Evolutionary conservation across 2,113 vertebrate genomes (phyloP), one percentile per base, ranked within the genome.

Genomic region (Cervus canadensis): DNA sequence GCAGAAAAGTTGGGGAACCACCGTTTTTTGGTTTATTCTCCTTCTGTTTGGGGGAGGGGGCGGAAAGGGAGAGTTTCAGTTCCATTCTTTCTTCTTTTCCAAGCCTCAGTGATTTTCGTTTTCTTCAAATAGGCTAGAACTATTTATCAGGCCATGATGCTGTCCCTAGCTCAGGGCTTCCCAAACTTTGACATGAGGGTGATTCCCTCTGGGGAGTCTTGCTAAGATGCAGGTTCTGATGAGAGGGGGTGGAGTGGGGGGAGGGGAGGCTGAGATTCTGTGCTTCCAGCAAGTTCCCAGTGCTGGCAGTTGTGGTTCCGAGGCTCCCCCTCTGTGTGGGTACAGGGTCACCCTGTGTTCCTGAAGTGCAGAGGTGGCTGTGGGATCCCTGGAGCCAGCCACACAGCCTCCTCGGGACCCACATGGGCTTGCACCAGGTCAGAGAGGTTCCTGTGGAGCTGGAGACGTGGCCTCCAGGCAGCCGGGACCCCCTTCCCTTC

Each of bases 111-210:
- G 36, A 36, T 48, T 87, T 60, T 54, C 3, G 13, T 87, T 79
- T 93, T 93, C 86, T 91, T 64, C 9, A 97, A 52, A 88, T 57
- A 54, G 23, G 23, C 57, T 54, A 13, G 43, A 84, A 43, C 16
- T 71, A 2, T 36, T 85, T 56, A n/a, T 23, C 76, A 74, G 85
- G n/a, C 25, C 19, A 21, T 7, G 33, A 67, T 28, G 36, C 30
- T 52, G 43, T 17, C 30, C 48, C 48, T 52, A 11, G 33, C 5
- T 96, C 79, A 56, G 50, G 2, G 21, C n/a, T 36, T 78, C 83
- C 36, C 64, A 40, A 67, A 56, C 57, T 71, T 21, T 10, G 23
- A 54, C 3, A 2, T 36, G 33, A 15, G 25, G 48, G 36, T 14
- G 28, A 87, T 25, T 89, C 23, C 45, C 56, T 76, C 36, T 4